Base-by-base conservation (phyloP, 2,797 vertebrate genomes). In the Anomalospiza imberbis region DNA sequence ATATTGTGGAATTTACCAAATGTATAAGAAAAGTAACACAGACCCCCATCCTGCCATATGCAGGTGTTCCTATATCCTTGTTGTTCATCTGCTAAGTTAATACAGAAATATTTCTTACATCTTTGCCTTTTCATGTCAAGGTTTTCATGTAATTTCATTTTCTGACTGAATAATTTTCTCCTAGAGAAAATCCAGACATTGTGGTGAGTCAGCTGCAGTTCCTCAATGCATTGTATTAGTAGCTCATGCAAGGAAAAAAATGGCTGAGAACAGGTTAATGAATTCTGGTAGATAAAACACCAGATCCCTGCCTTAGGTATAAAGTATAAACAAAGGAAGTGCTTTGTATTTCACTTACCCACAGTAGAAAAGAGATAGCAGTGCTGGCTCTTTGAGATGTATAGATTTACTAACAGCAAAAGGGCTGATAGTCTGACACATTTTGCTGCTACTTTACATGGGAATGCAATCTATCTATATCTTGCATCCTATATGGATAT, bases 141-240 rank as follows among this genome's bases (percentile, higher is more conserved):
- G 17, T 68, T 95, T 94, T 84, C 12, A 45, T 55, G 54, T 84
- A 8, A 81, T 88, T 95, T 88, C 55, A 76, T 95, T 94, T 94
- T 81, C 48, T 55, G 71, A 75, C 21, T 75, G 88, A 91, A 70
- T 93, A 68, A 79, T 91, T 91, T 91, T 93, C 83, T 93, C 51
- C 62, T 26, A 86, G 67, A 70, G 70, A 81, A 86, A 84, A 92
- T 78, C 38, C n/a, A 57, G 63, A n/a, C 57, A 0, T 61, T 93
- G 62, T 83, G 88, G 94, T 95, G 90, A 96, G 90, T 95, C 96
- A 96, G 83, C 83, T 82, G 20, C 62, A n/a, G 9, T 34, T 91
- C 44, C 50, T 88, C 79, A 55, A 21, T 71, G 40, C 47, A 26
- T 58, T 94, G 70, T 61, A 29, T 86, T 84, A 81, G 75, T 47